These are phyloP conservation scores for Eulemur albifrons DNA, from an alignment of 2,797 vertebrate species.

Conservation along the genomic window DNA sequence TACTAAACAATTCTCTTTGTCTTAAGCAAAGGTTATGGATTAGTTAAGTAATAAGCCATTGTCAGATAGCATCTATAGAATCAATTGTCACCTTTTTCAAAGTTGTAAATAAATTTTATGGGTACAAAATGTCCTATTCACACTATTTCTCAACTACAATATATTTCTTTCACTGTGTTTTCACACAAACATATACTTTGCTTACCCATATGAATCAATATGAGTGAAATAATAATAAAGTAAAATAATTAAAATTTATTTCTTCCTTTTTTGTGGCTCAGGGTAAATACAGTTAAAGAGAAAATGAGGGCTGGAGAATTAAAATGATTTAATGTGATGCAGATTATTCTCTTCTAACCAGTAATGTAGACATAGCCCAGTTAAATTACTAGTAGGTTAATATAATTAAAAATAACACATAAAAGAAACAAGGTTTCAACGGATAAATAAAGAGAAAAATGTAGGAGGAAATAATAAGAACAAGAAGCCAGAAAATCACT, in stretches of 20 bases:
- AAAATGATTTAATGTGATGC: neutral
- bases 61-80: neutral
- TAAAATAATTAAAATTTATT: neutral
- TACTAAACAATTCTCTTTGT: neutral
- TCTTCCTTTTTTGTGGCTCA: neutral
- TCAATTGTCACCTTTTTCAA: neutral
- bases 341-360: neutral
- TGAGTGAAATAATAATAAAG: neutral
- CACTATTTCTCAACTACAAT: neutral
- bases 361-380: neutral
- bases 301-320: neutral
- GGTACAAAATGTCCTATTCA: neutral
- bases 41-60: neutral
- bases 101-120: neutral
- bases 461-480: conserved; percentile 14
- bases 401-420: neutral
- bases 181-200: neutral
- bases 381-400: neutral
- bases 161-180: neutral
- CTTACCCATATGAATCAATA: neutral
- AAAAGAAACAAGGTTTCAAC: neutral
- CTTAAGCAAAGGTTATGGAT: neutral
- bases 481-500: neutral
- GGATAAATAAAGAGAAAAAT: conserved; percentile 16
- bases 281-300: neutral